Conservation (phyloP, 2,797 vertebrate species). For the Peromyscus aztecus region DNA sequence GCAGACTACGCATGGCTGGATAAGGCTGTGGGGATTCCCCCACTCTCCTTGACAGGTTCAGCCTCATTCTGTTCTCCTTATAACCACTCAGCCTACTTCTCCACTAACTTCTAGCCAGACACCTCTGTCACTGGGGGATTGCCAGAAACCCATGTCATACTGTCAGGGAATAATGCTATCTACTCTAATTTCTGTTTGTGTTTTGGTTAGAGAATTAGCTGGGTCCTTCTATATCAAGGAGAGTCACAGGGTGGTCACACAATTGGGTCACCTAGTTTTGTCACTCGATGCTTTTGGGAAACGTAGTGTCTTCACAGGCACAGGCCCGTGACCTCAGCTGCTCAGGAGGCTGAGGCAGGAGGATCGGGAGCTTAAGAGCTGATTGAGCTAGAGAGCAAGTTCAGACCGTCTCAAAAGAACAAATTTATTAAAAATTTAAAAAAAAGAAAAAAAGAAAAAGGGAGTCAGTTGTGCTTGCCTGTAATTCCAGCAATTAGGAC, state of each 20-base stretch:
- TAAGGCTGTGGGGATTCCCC: neutral
- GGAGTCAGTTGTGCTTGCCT: too few species aligned
- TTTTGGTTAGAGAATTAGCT: conserved; percentile 6
- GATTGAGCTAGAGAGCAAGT: neutral
- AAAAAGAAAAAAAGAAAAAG: neutral
- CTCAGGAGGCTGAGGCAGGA: neutral
- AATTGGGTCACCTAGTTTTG: neutral
- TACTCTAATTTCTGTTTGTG: neutral
- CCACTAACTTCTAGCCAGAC: conserved; percentile 6
- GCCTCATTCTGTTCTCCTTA: conserved; percentile 10
- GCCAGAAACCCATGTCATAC: neutral
- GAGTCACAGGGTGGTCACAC: neutral
- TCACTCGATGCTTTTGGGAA: neutral
- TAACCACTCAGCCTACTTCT: neutral
- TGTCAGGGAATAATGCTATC: neutral
- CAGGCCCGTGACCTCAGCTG: neutral
- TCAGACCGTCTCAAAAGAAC: neutral
- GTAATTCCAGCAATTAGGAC: neutral
- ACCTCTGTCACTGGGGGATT: neutral
- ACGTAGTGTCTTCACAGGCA: neutral
- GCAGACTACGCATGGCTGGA: neutral
- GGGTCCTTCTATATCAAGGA: neutral
- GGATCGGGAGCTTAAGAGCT: neutral
- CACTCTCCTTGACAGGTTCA: neutral
- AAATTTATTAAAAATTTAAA: neutral